Evolutionary conservation across 2,797 vertebrate species (phyloP).

Genomic region (Siniperca obscura): DNA sequence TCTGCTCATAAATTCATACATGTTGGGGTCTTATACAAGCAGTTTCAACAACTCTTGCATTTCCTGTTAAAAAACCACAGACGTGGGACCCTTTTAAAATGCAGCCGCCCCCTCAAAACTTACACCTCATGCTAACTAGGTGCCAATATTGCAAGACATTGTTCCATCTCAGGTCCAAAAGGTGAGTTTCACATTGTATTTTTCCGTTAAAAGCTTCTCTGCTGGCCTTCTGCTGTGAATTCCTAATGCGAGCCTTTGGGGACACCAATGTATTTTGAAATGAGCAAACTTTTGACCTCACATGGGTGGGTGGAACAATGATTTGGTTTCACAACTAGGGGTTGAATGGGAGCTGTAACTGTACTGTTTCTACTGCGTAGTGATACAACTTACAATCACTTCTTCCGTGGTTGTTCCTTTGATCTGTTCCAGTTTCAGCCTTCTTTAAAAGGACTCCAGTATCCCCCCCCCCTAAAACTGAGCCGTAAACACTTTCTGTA

Average conservation of each 20-base stretch:
- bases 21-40: conserved; percentile 3
- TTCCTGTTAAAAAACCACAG: conserved; percentile 67
- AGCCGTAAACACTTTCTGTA: conserved; percentile 3
- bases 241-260: conserved; percentile 23
- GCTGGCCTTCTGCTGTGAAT: conserved; percentile 14
- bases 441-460: conserved; percentile 10
- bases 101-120: conserved; percentile 52
- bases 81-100: conserved; percentile 40
- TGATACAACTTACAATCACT: background rate
- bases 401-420: conserved; percentile 15
- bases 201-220: conserved; percentile 44
- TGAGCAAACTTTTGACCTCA: conserved; percentile 64
- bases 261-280: conserved; percentile 44
- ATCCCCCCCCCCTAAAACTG: background rate
- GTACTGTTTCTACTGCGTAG: background rate
- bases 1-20: conserved; percentile 22
- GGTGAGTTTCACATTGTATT: conserved; percentile 45
- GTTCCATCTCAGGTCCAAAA: conserved; percentile 52
- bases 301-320: conserved; percentile 46
- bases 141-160: conserved; percentile 32
- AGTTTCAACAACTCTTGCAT: conserved; percentile 46
- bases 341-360: conserved; percentile 37
- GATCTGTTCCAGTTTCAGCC: conserved; percentile 12
- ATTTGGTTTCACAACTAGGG: conserved; percentile 53
- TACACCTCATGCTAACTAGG: conserved; percentile 21